Percentiles rank a stretch among this genome's conserved stretches.
Conservation (phyloP, 2,888 invertebrate genomes). For the Amblyteles armatorius region DNA sequence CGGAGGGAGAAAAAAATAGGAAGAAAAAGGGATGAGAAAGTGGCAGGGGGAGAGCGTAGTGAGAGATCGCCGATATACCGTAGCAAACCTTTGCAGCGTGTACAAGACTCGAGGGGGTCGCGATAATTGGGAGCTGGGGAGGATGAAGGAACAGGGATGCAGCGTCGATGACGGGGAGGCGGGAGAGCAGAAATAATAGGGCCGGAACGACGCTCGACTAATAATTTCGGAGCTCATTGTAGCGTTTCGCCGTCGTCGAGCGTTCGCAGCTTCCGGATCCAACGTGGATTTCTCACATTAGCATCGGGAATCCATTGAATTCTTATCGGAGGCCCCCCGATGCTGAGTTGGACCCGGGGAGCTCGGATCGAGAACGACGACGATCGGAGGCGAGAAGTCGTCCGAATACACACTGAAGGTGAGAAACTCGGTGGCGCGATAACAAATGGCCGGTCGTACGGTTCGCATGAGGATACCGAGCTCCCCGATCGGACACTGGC, state of each 20-base stretch:
- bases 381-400: neutral
- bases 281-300: conserved; percentile 7
- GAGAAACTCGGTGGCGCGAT: conserved; percentile 75
- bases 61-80: conserved; percentile 61
- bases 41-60: conserved; percentile 36
- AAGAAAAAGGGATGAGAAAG: conserved; percentile 52
- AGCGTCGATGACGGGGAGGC: too few relatives aligned
- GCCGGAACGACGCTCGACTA: too few relatives aligned
- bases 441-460: conserved; percentile 78
- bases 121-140: conserved; percentile 36
- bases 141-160: conserved; percentile 33
- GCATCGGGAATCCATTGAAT: conserved; percentile 11
- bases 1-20: conserved; percentile 22
- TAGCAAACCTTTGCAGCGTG: conserved; percentile 45
- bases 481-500: conserved; percentile 49
- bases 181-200: too few relatives aligned
- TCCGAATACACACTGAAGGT: conserved; percentile 48
- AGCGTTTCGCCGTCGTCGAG: neutral
- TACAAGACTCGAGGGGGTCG: neutral
- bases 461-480: conserved; percentile 71
- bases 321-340: conserved; percentile 31
- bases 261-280: neutral
- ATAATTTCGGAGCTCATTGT: too few relatives aligned
- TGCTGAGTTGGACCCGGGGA: neutral
- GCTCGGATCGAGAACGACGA: conserved; percentile 3